phyloP scores from a whole-genome alignment of 2,888 invertebrate genomes.

The Xestia rhomboidea region DNA sequence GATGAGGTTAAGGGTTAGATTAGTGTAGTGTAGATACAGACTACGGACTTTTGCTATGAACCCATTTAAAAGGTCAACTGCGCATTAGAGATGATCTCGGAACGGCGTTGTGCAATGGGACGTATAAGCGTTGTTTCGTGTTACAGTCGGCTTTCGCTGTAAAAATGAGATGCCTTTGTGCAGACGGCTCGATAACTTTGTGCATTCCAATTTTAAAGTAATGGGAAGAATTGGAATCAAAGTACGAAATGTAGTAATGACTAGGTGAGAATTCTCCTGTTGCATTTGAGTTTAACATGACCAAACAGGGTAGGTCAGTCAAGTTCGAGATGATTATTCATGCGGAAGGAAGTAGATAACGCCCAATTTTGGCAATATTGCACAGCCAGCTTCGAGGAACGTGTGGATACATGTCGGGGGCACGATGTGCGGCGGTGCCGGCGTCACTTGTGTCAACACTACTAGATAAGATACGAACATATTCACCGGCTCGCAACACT shows the following conservation, averaged over 20 bases:
- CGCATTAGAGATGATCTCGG: conserved; percentile 32
- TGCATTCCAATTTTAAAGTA: too few relatives aligned
- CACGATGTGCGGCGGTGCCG: neutral
- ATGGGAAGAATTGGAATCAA: neutral
- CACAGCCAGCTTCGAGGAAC: neutral
- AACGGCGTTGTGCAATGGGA: neutral
- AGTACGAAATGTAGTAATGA: neutral
- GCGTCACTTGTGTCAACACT: conserved; percentile 41
- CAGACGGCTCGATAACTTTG: neutral
- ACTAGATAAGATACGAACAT: conserved; percentile 47
- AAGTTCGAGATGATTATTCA: neutral
- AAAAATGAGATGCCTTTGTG: conserved; percentile 1
- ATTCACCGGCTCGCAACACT: conserved; percentile 3
- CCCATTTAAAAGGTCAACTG: conserved; percentile 41
- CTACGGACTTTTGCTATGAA: conserved; percentile 20
- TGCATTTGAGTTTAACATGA: neutral
- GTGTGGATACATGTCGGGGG: neutral
- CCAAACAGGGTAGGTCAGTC: neutral
- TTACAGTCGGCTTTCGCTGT: neutral
- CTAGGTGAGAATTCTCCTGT: neutral
- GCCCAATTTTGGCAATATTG: conserved; percentile 10
- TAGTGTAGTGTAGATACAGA: conserved; percentile 28
- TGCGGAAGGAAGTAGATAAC: conserved; percentile 18
- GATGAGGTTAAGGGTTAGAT: conserved; percentile 44
- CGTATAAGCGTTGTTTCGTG: neutral